These are phyloP conservation scores for Odobenus rosmarus DNA, from an alignment of 2,113 vertebrate genomes.

Conservation along the genomic window DNA sequence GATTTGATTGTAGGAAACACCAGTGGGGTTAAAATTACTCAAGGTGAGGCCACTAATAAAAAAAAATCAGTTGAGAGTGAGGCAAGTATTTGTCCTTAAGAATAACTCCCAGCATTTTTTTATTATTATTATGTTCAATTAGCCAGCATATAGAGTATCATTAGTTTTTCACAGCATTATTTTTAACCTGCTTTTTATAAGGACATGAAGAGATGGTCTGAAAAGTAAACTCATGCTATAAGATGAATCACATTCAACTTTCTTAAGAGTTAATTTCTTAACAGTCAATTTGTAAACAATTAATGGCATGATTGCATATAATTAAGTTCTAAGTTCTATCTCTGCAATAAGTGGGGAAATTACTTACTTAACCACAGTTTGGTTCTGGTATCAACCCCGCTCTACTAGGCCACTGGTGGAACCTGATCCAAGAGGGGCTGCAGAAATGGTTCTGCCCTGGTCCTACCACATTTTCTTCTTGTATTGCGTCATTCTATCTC, in stretches of 20 bases:
- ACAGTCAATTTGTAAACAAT: neutral
- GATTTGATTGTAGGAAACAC: conserved; percentile 17
- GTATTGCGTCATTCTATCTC: neutral
- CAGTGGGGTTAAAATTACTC: conserved; percentile 44
- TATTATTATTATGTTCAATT: no score
- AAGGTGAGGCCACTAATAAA: neutral
- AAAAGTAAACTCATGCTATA: neutral
- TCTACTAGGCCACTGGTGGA: neutral
- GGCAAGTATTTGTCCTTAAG: neutral
- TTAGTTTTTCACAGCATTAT: neutral
- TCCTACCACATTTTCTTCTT: neutral
- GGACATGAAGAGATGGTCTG: neutral
- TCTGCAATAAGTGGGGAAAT: neutral
- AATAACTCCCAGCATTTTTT: neutral
- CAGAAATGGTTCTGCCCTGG: neutral
- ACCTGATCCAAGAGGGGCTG: no score
- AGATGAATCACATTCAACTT: conserved; percentile 27
- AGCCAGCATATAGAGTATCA: no score
- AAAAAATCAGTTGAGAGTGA: neutral
- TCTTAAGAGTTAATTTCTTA: neutral
- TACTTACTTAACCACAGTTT: neutral
- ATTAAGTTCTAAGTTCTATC: neutral
- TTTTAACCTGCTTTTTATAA: conserved; percentile 16
- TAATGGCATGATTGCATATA: neutral
- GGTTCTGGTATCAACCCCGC: neutral